Base-by-base conservation (phyloP, 2,797 vertebrate species). In the Pygocentrus nattereri region DNA sequence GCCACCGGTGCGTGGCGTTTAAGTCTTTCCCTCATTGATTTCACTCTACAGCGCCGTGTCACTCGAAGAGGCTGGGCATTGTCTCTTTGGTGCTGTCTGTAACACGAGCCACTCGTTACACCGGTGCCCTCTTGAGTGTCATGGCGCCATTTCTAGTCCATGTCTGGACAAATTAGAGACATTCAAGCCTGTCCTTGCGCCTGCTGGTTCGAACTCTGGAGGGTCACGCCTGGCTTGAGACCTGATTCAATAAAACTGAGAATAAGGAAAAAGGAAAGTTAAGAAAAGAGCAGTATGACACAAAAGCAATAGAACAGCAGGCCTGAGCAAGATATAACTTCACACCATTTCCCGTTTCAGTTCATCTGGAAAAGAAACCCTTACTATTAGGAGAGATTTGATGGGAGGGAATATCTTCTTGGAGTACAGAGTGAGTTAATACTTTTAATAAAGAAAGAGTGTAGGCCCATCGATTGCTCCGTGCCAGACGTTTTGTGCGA, bases 1-100 rank as follows among this genome's bases (percentile, higher is more conserved):
- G 65, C 4, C 19, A 1, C 44, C 69, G 19, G 41, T 74, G 62
- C 34, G 2, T 31, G 38, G 64, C 3, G 3, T 2, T 16, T 19
- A 79, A 23, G 11, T 56, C 69, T 71, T 67, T 34, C 74, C 30
- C 10, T 72, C 68, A 67, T 73, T 80, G 78, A 80, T 80, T 80
- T 68, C 21, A 12, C 31, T 69, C 27, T 71, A 76, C 65, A 56
- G 65, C 41, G 59, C 70, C 81, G 41, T 34, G 38, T 67, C 50
- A 58, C 38, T 19, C 23, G 38, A 18, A 72, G 62, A 54, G 38
- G 41, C 54, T 41, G 30, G 30, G 18, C 15, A 73, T 81, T 74
- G 76, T 77, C 49, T 70, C 44, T 25, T 19, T 49, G 41, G 12
- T 12, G n/a, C 41, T 70, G 68, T 49, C 41, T 49, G 68, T 50